Base-by-base conservation (phyloP, 2,888 invertebrate species). In the Drosophila longiperda region DNA sequence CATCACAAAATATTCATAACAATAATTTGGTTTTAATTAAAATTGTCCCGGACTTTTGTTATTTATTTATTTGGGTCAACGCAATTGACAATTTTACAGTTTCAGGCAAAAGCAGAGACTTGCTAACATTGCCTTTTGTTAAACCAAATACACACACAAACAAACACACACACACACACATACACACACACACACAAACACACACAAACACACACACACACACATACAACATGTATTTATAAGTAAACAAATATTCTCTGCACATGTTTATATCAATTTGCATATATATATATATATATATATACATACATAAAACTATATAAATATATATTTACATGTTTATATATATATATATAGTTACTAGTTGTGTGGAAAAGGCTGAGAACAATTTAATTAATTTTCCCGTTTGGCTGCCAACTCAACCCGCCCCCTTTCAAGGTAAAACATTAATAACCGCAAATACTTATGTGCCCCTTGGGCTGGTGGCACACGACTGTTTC, bases 11-110 rank as follows among this genome's bases (percentile, higher is more conserved):
- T 87, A 83, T 83, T 87, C 85, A 85, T 85, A 73, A 75, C 74
- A 82, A 87, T 85, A 87, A 87, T 87, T 84, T 79, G 67, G 80
- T 75, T 85, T 87, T 85, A 83, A 87, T 83, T 87, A 83, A 83
- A 82, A 75, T 66, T 78, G 81, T 84, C 58, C 73, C 58, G 67
- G 65, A 42, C 58, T 70, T 78, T 73, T 79, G 68, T 73, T 76
- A 74, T 82, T 86, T 82, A 78, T 81, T 79, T 84, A 82, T 87
- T 84, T 79, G 69, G 83, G 79, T 78, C 78, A 73, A 73, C 69
- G 68, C 82, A 80, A 77, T 74, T 74, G 83, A 77, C 76, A 86
- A 67, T 75, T 79, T 73, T 53, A 69, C 64, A 68, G 61, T 67
- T 67, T 55, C 45, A 26, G 52, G 17, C 61, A 59, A 66, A 59